phyloP scores from a whole-genome alignment of 2,113 vertebrate genomes.

The Phocoena phocoena region DNA sequence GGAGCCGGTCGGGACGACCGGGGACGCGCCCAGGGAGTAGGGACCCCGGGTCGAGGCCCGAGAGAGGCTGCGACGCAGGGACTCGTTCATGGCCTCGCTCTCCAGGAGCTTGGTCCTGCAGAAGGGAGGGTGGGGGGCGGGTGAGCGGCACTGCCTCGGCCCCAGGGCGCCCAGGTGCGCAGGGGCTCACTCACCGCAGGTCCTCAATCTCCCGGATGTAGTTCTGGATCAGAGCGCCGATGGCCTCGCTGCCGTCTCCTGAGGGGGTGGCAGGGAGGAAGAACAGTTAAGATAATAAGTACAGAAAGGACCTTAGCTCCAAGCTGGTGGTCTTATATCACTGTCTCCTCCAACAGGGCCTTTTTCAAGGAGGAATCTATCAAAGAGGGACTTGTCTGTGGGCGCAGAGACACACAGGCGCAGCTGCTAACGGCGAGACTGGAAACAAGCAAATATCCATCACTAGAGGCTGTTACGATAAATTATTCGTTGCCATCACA shows the following conservation, averaged over 20 bases:
- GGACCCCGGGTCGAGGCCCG: slow-evolving; percentile 86
- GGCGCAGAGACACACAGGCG: background rate
- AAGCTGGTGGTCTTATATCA: background rate
- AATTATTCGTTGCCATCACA: background rate
- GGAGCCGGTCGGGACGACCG: slow-evolving; percentile 81
- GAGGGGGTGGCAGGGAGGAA: background rate
- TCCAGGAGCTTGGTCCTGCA: slow-evolving; percentile 94
- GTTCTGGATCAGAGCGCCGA: slow-evolving; percentile 94
- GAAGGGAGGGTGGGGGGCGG: background rate
- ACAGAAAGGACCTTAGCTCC: background rate
- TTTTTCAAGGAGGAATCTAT: background rate
- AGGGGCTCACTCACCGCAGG: slow-evolving; percentile 86
- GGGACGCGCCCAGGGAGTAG: slow-evolving; percentile 80
- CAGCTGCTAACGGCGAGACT: background rate
- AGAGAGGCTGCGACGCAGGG: slow-evolving; percentile 89
- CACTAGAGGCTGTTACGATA: background rate
- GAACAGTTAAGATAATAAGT: background rate
- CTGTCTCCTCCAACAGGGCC: background rate
- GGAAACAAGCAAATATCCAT: background rate
- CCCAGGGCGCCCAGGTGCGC: slow-evolving; percentile 40
- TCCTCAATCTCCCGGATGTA: slow-evolving; percentile 98
- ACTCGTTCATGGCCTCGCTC: slow-evolving; percentile 98
- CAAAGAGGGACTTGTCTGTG: background rate
- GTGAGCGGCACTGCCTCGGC: fast-evolving
- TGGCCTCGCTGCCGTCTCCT: slow-evolving; percentile 95